phyloP scores from a whole-genome alignment of 2,797 vertebrate genomes.

The Orestias chungarensis region DNA sequence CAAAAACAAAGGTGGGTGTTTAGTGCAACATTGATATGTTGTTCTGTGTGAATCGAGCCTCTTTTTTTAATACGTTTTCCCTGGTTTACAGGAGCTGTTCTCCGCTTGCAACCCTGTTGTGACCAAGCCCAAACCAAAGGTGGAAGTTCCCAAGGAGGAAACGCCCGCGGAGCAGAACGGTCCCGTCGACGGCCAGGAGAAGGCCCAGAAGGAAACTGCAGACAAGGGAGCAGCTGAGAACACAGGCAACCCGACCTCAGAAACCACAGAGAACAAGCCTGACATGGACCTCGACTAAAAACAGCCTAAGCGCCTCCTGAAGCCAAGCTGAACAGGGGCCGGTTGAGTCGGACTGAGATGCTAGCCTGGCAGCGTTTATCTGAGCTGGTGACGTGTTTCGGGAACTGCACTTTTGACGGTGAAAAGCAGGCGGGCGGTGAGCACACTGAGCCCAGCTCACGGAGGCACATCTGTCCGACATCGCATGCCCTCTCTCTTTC shows the following conservation, averaged over 20 bases:
- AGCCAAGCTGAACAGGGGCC: constrained; percentile 57
- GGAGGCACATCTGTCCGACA: constrained; percentile 73
- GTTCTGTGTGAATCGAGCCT: not conserved
- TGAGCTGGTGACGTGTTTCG: constrained; percentile 65
- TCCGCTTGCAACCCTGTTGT: constrained; percentile 86
- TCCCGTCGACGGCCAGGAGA: constrained; percentile 87
- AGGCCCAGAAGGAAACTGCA: constrained; percentile 63
- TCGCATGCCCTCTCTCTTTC: constrained; percentile 81
- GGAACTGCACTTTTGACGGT: constrained; percentile 63
- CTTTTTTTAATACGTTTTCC: constrained; percentile 3
- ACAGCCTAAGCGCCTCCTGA: constrained; percentile 25
- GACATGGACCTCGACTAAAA: constrained; percentile 99
- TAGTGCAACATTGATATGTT: not conserved
- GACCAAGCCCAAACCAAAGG: constrained; percentile 95
- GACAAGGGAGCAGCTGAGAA: constrained; percentile 70
- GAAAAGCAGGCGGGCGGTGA: constrained; percentile 64
- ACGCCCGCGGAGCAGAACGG: constrained; percentile 89
- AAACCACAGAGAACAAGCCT: constrained; percentile 87
- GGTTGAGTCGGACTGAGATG: constrained; percentile 67
- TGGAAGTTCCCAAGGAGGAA: constrained; percentile 94
- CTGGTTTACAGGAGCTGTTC: constrained; percentile 76
- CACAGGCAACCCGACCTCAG: constrained; percentile 71
- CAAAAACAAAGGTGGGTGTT: constrained; percentile 89
- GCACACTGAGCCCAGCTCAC: constrained; percentile 64
- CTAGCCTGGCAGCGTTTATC: constrained; percentile 61